Evolutionary conservation across 2,113 vertebrate genomes (phyloP), one percentile per base, ranked within the genome.

Genomic region (Varanus komodoensis): DNA sequence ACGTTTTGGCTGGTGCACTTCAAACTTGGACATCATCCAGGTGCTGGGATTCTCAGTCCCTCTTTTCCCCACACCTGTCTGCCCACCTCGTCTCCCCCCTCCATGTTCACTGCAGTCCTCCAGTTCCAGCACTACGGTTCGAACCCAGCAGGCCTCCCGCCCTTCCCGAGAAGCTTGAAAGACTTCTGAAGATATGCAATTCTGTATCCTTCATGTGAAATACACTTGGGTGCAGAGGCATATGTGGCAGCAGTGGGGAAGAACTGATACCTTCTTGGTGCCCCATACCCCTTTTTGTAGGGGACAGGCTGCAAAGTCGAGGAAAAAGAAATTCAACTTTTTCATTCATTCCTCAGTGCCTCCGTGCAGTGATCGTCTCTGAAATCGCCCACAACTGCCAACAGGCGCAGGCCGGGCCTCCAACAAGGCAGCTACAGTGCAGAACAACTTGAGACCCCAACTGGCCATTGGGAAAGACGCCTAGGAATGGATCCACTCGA

Each of bases 41-140:
- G 25, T 44, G 61, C 64, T 80, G 15, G 14, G 48, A 17, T 90
- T 90, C 89, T 71, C 89, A 90, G 57, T 64, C 50, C 48, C n/a
- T 77, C 64, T 21, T 29, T 1, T 38, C 4, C 17, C 61, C 38
- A 38, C 48, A 50, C 1, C 74, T 68, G 74, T 79, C 61, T 86
- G 4, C 1, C 4, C 57, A 34, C 38, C 52, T 17, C 14, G 69
- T 25, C 29, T 34, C 89, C 89, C 73, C 8, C 61, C 3, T 54
- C 32, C 23, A 32, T 21, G 75, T 7, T 67, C 57, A 27, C 50
- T 85, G 9, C 48, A 34, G n/a, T 9, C 61, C 61, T 50, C 61
- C 83, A 54, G 80, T 86, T 71, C 82, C 89, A 85, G 3, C 0
- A 34, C 32, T 7, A 23, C 50, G 8, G 3, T 32, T 3, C 61